Percentiles rank a stretch among this genome's conserved stretches.
Evolutionary conservation across 1,140 invertebrate genomes (phyloP).

Genomic region (Neoseiulus cucumeris): DNA sequence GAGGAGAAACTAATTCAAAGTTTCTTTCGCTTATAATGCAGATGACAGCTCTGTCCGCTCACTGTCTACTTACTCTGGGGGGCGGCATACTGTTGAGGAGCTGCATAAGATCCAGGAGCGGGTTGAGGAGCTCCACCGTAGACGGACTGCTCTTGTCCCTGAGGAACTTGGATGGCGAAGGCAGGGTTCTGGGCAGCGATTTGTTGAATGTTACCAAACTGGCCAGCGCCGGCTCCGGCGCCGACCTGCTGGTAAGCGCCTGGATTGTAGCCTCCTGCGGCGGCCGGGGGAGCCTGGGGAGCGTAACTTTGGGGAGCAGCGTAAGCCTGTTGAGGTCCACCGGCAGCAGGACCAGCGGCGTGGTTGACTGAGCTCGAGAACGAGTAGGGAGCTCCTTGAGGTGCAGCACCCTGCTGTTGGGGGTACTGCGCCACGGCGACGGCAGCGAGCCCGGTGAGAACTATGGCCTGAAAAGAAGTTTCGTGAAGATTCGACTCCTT

Average conservation of each 20-base stretch:
- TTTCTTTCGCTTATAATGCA: too few relatives aligned
- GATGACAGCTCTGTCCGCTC: too few relatives aligned
- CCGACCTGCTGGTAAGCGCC: not conserved
- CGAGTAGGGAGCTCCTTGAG: not conserved
- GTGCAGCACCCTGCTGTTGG: not conserved
- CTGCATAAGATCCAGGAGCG: not conserved
- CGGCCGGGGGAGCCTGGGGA: not conserved
- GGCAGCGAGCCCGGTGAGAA: not conserved
- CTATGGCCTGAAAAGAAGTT: not conserved
- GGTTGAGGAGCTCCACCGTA: not conserved
- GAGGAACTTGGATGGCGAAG: not conserved
- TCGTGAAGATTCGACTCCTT: too few relatives aligned
- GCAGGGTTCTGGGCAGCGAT: not conserved
- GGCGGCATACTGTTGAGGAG: not conserved
- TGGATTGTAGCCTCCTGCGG: not conserved
- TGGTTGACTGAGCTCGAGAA: not conserved
- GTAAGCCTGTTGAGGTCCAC: not conserved
- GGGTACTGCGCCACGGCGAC: not conserved
- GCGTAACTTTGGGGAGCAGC: not conserved
- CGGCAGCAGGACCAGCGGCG: not conserved
- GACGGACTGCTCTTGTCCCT: not conserved
- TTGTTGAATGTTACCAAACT: not conserved
- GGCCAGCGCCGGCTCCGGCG: not conserved
- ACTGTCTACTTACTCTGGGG: too few relatives aligned
- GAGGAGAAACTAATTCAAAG: not conserved